Conservation (phyloP, 2,113 vertebrate genomes). For the Bambusicola thoracicus region DNA sequence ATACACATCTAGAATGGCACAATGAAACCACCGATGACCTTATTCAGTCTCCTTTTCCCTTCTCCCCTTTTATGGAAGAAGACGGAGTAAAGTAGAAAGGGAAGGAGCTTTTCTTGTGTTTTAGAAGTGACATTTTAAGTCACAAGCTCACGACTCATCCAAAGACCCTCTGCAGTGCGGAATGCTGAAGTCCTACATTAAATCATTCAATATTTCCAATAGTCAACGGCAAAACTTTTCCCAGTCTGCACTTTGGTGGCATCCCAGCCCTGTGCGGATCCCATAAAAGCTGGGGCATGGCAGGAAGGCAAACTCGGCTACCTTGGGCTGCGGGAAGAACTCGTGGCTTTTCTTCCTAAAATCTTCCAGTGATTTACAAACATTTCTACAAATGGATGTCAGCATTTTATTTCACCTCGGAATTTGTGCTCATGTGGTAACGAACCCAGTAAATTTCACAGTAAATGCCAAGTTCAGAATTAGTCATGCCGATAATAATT, state of each 20-base stretch:
- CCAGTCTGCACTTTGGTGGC: background rate
- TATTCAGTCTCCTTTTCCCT: background rate
- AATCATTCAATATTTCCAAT: background rate
- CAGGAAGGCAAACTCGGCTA: background rate
- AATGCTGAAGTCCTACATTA: background rate
- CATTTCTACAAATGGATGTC: background rate
- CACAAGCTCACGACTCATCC: background rate
- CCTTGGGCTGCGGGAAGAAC: background rate
- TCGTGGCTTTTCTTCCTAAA: background rate
- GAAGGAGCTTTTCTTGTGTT: background rate
- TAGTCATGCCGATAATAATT: constrained; percentile 5
- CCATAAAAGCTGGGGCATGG: background rate
- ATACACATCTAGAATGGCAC: background rate
- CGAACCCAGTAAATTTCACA: constrained; percentile 24
- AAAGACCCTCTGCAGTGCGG: background rate
- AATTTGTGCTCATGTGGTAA: constrained; percentile 40
- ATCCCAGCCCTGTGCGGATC: background rate
- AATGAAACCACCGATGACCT: background rate
- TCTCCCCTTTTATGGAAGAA: background rate
- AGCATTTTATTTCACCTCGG: constrained; percentile 18
- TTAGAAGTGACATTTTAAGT: background rate
- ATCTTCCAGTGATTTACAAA: background rate
- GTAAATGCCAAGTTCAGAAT: constrained; percentile 23
- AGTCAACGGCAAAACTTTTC: constrained; percentile 23
- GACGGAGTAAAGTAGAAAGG: background rate